Base-by-base conservation (phyloP, 1,140 invertebrate genomes). In the Aphidius gifuensis region DNA sequence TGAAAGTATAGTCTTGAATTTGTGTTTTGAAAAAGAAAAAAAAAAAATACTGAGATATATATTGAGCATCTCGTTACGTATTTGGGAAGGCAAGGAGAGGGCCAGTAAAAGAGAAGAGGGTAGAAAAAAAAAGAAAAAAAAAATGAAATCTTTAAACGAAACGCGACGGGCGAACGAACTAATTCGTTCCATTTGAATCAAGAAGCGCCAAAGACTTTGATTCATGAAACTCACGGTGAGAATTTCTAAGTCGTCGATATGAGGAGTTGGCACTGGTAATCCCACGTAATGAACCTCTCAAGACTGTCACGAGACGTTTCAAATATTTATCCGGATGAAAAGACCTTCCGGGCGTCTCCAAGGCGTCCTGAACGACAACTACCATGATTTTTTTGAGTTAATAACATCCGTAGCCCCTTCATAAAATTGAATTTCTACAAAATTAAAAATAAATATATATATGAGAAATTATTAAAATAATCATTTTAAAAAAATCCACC, bases 231-330 rank as follows among this genome's bases (percentile, higher is more conserved):
- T 50, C 16, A 23, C 39, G 60, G 56, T 61, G 54, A 60, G 57
- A 62, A 65, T 65, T 61, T 60, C 64, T 63, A 65, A 65, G 64
- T 64, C 61, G 48, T 62, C 67, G 67, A 66, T 68, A 68, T 68
- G 66, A 68, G 60, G 51, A 53, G 49, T 40, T 45, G 9, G 48
- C 55, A 32, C 39, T 50, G 46, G 66, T 68, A 68, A 68, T 68
- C 66, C 66, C 40, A 45, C 61, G 64, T 68, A 68, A 68, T 68
- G 66, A 68, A 65, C 66, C 61, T 65, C 64, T 65, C 58, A 65
- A 68, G 66, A 65, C 47, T 64, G 64, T 65, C 65, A 61, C 53
- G 47, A 59, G 54, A 66, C 65, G 54, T 64, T 64, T 64, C 55
- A 60, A 66, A 64, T 66, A 64, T 64, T 64, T 66, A 66, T 64